These are phyloP conservation scores for Malaclemys terrapin DNA, from an alignment of 2,113 vertebrate genomes.

Conservation along the genomic window DNA sequence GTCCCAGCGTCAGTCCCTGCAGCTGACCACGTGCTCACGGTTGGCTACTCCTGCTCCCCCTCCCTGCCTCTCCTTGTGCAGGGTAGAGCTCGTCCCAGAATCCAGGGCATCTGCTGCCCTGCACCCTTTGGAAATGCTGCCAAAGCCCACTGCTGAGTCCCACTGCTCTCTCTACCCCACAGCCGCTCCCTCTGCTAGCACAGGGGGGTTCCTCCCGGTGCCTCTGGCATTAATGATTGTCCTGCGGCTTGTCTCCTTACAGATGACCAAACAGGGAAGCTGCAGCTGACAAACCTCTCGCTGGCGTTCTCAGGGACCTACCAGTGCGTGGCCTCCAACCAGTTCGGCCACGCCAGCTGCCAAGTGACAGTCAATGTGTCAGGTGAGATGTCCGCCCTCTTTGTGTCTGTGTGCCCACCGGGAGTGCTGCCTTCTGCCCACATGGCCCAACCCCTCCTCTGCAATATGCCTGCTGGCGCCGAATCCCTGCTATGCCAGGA, in stretches of 20 bases:
- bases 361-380: constrained; percentile 74
- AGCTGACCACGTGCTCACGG: no score
- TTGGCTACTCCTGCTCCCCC: neutral
- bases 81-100: neutral
- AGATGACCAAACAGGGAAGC: constrained; percentile 78
- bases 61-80: neutral
- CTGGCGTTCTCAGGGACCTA: constrained; percentile 77
- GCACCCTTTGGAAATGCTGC: neutral
- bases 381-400: constrained; percentile 50
- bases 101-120: no score
- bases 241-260: neutral
- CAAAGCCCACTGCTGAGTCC: neutral
- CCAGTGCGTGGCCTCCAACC: constrained; percentile 77
- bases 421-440: neutral
- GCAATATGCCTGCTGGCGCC: neutral
- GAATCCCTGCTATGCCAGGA: neutral
- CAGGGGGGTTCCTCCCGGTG: neutral
- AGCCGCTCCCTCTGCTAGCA: neutral
- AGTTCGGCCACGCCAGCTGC: constrained; percentile 74
- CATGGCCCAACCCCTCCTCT: neutral
- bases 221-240: neutral
- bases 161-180: neutral
- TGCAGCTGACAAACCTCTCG: constrained; percentile 79
- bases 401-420: no score
- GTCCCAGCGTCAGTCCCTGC: no score